A percentile compares a stretch with the other conserved stretches of the same genome.
Evolutionary conservation across 2,113 vertebrate species (phyloP).

Genomic region (Dinomys branickii): DNA sequence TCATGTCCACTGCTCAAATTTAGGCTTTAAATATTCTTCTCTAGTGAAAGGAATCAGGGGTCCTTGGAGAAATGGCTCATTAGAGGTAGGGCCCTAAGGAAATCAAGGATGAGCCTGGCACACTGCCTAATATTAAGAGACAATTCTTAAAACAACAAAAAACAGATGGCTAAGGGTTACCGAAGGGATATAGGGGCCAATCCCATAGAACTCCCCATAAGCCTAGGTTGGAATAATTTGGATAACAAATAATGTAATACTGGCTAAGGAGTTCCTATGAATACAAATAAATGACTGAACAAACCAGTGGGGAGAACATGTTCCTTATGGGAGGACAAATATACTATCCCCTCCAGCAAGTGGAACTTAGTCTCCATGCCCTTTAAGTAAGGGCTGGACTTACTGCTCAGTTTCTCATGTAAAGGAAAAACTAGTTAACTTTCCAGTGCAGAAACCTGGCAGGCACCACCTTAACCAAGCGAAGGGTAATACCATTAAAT

Average conservation of each 20-base stretch:
- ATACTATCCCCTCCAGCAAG: neutral
- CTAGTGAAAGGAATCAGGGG: neutral
- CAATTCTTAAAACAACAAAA: neutral
- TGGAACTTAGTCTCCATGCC: neutral
- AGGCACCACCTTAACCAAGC: neutral
- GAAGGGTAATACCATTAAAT: neutral
- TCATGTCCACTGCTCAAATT: neutral
- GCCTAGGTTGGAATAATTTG: neutral
- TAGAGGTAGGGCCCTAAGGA: neutral
- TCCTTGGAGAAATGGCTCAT: conserved; percentile 6
- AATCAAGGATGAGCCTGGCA: neutral
- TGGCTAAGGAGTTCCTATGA: neutral
- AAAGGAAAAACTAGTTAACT: neutral
- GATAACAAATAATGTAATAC: neutral
- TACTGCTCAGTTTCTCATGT: neutral
- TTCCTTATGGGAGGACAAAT: neutral
- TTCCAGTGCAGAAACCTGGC: neutral
- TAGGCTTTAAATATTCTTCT: conserved; percentile 22
- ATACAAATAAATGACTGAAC: neutral
- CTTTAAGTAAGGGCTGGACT: neutral
- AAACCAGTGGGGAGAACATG: neutral
- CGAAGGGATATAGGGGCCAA: neutral
- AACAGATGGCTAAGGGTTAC: neutral
- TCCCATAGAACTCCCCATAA: neutral
- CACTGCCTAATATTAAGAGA: neutral